phyloP scores from a whole-genome alignment of 2,888 invertebrate species.

The Clusia tigrina region DNA sequence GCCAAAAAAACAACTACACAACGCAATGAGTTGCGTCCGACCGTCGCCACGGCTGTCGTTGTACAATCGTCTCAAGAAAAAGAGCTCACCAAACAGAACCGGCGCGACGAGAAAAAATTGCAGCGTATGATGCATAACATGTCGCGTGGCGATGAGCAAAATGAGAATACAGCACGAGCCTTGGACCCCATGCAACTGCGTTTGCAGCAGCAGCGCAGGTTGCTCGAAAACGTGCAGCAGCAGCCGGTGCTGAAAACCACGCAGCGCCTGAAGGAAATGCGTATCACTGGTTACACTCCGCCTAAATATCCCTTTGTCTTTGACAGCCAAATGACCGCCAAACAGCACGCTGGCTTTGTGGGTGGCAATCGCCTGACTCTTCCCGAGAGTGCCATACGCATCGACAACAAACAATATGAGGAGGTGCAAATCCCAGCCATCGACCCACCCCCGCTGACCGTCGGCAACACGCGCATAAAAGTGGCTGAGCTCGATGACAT shows the following conservation, averaged over 20 bases:
- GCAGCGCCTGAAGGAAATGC: constrained; percentile 43
- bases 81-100: constrained; percentile 75
- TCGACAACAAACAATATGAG: constrained; percentile 79
- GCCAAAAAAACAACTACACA: constrained; percentile 35
- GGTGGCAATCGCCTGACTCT: constrained; percentile 80
- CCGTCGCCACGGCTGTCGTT: constrained; percentile 81
- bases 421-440: constrained; percentile 84
- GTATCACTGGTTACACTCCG: constrained; percentile 61
- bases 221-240: constrained; percentile 54
- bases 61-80: constrained; percentile 87
- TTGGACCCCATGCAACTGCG: constrained; percentile 62
- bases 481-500: constrained; percentile 72
- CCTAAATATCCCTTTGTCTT: constrained; percentile 84
- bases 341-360: constrained; percentile 73
- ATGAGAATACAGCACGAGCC: constrained; percentile 61
- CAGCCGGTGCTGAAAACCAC: constrained; percentile 54
- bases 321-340: constrained; percentile 78
- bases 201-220: constrained; percentile 57
- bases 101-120: constrained; percentile 85
- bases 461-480: constrained; percentile 73
- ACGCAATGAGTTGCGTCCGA: constrained; percentile 65
- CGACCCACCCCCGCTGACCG: constrained; percentile 68
- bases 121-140: constrained; percentile 58
- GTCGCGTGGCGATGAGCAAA: constrained; percentile 40
- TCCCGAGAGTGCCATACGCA: constrained; percentile 80